phyloP scores from a whole-genome alignment of 2,113 vertebrate species.

The Xenopus borealis region DNA sequence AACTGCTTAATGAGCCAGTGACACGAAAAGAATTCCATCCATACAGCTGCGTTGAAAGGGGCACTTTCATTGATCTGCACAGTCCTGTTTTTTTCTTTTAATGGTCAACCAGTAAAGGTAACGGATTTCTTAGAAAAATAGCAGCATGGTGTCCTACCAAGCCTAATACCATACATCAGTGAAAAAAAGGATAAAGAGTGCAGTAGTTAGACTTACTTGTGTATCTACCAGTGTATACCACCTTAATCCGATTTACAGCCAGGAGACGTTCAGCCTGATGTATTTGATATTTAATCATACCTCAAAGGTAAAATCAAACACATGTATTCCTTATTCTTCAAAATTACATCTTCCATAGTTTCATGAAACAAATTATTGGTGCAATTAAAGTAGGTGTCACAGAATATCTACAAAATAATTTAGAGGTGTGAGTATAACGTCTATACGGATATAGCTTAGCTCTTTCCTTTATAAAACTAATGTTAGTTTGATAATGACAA shows the following conservation, averaged over 20 bases:
- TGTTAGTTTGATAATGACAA: too few relatives aligned
- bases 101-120: constrained; percentile 77
- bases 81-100: constrained; percentile 62
- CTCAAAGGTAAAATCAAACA: background rate
- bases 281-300: background rate
- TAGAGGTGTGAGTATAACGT: too few relatives aligned
- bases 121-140: constrained; percentile 62
- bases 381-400: too few relatives aligned
- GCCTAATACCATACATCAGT: constrained; percentile 74
- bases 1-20: constrained; percentile 79
- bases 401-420: too few relatives aligned
- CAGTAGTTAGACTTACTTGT: background rate
- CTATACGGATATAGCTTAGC: too few relatives aligned
- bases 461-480: too few relatives aligned
- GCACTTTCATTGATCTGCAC: constrained; percentile 78
- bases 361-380: background rate
- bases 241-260: background rate
- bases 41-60: constrained; percentile 73
- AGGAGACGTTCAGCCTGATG: background rate
- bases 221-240: background rate
- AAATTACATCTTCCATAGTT: background rate
- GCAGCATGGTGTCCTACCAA: constrained; percentile 56
- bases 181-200: constrained; percentile 42
- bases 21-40: constrained; percentile 77
- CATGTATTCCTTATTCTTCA: background rate